phyloP scores from a whole-genome alignment of 2,797 vertebrate species.

The Tamandua tetradactyla region DNA sequence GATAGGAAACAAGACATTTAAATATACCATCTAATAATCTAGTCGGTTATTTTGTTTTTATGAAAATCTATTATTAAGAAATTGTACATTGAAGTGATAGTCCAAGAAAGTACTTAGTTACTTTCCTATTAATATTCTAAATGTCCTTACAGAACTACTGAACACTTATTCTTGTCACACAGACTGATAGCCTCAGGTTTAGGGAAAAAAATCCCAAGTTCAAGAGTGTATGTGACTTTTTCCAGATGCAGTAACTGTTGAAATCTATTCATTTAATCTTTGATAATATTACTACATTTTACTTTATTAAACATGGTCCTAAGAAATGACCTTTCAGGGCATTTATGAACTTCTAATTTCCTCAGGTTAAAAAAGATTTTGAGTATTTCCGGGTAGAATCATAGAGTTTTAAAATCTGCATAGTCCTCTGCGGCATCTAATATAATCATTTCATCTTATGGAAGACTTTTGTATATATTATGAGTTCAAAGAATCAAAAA shows the following conservation, averaged over 20 bases:
- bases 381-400: neutral
- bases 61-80: slow-evolving; percentile 5
- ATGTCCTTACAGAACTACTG: neutral
- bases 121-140: slow-evolving; percentile 20
- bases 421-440: neutral
- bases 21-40: neutral
- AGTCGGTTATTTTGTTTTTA: slow-evolving; percentile 37
- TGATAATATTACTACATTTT: slow-evolving; percentile 39
- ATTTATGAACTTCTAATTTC: neutral
- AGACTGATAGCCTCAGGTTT: neutral
- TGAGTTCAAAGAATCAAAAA: neutral
- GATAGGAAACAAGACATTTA: neutral
- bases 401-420: neutral
- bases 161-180: slow-evolving; percentile 11
- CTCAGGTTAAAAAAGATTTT: neutral
- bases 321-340: neutral
- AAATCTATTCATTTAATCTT: neutral
- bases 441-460: neutral
- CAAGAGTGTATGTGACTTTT: neutral
- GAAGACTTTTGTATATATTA: neutral
- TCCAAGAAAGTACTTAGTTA: neutral
- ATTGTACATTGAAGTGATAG: neutral
- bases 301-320: neutral
- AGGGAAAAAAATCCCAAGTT: neutral
- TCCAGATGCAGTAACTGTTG: neutral